phyloP scores from a whole-genome alignment of 2,113 vertebrate species.

The Campylomormyrus tamandua region DNA sequence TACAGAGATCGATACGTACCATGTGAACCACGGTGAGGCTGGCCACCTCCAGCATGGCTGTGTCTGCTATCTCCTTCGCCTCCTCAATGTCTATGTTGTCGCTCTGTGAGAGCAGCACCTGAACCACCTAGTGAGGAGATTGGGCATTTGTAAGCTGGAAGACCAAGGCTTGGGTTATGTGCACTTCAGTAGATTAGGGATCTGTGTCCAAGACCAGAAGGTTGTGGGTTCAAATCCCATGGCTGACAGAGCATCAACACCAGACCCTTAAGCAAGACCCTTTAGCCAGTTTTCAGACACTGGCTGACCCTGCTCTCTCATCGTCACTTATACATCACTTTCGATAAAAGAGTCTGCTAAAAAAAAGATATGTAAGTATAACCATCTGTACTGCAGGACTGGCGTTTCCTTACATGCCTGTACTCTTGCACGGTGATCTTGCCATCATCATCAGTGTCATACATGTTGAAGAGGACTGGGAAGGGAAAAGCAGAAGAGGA shows the following conservation, averaged over 20 bases:
- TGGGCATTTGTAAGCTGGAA: not conserved
- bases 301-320: not conserved
- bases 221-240: fast-evolving
- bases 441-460: slow-evolving; percentile 84
- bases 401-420: slow-evolving; percentile 66
- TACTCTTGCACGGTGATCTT: slow-evolving; percentile 86
- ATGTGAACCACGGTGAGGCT: slow-evolving; percentile 79
- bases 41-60: slow-evolving; percentile 94
- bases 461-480: slow-evolving; percentile 94
- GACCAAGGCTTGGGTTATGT: not conserved
- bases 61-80: slow-evolving; percentile 72
- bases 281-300: not conserved
- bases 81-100: slow-evolving; percentile 68
- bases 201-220: not conserved
- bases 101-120: slow-evolving; percentile 79
- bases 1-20: slow-evolving; percentile 54
- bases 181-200: not conserved
- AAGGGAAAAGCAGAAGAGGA: not conserved
- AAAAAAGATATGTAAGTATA: not conserved
- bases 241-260: not conserved
- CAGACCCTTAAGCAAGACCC: not conserved
- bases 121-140: slow-evolving; percentile 67
- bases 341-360: not conserved
- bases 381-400: not conserved
- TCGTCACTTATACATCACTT: not conserved